Conservation (phyloP, 2,797 vertebrate species). For the Lepus townsendii region DNA sequence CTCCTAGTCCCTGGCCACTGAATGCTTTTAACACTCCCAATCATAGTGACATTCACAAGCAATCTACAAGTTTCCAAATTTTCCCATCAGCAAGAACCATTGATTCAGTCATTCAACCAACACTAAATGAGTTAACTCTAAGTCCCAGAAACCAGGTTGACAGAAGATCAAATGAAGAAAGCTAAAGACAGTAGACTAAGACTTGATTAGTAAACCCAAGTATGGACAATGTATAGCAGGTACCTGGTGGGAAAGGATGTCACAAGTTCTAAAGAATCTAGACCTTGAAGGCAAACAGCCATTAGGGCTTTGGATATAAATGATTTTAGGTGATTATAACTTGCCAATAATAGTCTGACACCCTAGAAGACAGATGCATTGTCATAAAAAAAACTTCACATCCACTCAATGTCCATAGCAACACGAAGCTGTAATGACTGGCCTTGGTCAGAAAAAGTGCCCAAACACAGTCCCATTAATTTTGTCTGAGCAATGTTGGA, state of each 20-base stretch:
- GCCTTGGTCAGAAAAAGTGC: neutral
- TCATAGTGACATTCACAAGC: neutral
- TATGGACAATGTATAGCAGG: neutral
- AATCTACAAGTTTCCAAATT: neutral
- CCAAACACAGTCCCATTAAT: neutral
- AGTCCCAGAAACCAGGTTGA: neutral
- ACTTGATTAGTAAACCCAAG: neutral
- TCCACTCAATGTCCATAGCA: neutral
- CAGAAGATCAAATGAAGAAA: neutral
- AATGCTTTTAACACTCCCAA: neutral
- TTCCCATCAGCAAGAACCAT: neutral
- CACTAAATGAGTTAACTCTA: neutral
- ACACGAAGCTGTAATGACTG: neutral
- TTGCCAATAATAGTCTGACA: neutral
- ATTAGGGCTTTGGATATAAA: neutral
- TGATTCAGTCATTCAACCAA: neutral
- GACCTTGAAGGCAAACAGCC: neutral
- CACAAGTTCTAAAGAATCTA: neutral
- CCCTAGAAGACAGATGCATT: neutral
- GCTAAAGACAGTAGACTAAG: neutral
- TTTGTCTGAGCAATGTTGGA: neutral
- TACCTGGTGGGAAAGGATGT: neutral
- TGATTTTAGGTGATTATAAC: neutral
- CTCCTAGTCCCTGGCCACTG: neutral
- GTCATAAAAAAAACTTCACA: neutral